Evolutionary conservation across 1,140 invertebrate genomes (phyloP), one percentile per base, ranked within the genome.

Genomic region (Drosophila sp.): DNA sequence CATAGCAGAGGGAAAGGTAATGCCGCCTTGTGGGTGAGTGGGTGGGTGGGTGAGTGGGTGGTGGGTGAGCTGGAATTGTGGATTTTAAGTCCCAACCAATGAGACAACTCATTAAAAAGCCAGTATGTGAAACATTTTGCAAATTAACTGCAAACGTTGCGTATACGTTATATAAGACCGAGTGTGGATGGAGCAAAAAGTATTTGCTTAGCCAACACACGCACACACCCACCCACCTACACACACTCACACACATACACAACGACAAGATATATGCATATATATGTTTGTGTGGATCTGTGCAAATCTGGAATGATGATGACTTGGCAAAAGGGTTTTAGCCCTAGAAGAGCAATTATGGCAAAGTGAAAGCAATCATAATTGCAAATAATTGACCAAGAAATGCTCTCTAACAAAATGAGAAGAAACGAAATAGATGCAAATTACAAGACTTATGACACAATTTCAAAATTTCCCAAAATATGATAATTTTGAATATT

Each of bases 121-220:
- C 83, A 77, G 75, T 65, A 79, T 81, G 75, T 73, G 72, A 69
- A 82, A 87, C 83, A 82, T 86, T 83, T 86, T 79, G 79, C 79
- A 86, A 87, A 86, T 86, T 86, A 87, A 86, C 83, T 87, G 83
- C 83, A 73, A 76, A 82, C 83, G 83, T 87, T 68, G 79, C 83
- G 76, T 86, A 82, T 87, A 72, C 83, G 71, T 82, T 73, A 81
- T 87, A 58, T 66, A 54, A 68, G 71, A 41, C 66, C 44, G 44
- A 50, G 44, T 50, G 44, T 50, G 44, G 30, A 17, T 17, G 17
- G 44, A 60, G 64, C 60, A 56, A 70, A 66, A 82, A 79, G 83
- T 86, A 87, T 86, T 86, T 87, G 83, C 70, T 72, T 72, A 83
- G 76, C 66, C 60, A 35, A 60, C 32, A 55, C 11, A 50, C 44